Base-by-base conservation (phyloP, 2,888 invertebrate genomes). In the Crioceris asparagi region DNA sequence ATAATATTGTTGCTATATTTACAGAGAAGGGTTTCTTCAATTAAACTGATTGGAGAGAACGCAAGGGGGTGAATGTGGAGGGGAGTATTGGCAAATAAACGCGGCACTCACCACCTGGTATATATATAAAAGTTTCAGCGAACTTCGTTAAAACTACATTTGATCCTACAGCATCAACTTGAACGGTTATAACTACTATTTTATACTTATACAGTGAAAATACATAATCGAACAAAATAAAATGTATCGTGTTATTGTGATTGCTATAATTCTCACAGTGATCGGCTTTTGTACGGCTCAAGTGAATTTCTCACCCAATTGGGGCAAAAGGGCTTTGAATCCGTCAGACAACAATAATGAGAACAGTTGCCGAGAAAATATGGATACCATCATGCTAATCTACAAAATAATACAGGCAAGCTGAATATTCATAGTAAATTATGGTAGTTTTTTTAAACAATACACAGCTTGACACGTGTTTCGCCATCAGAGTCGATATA, bases 341-440 rank as follows among this genome's bases (percentile, higher is more conserved):
- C 32, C 50, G 2, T 50, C 44, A 12, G 49, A 48, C 30, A 56
- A 55, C 30, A 51, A 57, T 23, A 54, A 55, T 37, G 53, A 57
- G 12, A 56, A 55, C 40, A 66, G 63, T 12, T 75, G 75, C 53
- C 69, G 68, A 46, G 64, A 69, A 7, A 64, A 67, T 12, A 67
- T 74, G 44, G 74, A 74, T 41, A 63, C 70, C 16, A 58, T 75
- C 17, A 67, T 69, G 59, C 62, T 70, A 29, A 68, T 75, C 45
- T 73, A 74, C 49, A 74, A 73, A 61, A 62, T 75, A 15, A 70
- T 75, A 39, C 70, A 74, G 69, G 74, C 75, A 53, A 50, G 44
- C 44, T 21, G 10, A 21, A 32, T 11, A 15, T 35, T 18, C n/a
- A n/a, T n/a, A n/a, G n/a, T n/a, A n/a, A n/a, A n/a, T n/a, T n/a